These are phyloP conservation scores for Luscinia luscinia DNA, from an alignment of 2,797 vertebrate genomes.

Conservation along the genomic window DNA sequence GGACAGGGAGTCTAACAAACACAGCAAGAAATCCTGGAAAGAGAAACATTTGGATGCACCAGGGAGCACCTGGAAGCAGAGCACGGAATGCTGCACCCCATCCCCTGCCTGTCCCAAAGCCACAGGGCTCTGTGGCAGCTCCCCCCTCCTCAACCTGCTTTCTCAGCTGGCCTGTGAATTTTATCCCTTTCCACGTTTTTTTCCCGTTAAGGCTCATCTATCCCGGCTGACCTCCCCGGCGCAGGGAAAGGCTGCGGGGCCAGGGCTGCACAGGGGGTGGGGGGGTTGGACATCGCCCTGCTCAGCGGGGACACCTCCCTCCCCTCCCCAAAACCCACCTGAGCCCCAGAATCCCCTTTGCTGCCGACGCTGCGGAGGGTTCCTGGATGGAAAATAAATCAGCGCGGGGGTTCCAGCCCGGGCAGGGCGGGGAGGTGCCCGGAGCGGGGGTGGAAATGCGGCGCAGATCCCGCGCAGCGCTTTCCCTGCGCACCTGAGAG, in stretches of 20 bases:
- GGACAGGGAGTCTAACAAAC: accelerated
- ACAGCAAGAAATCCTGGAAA: neutral
- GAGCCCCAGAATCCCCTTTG: neutral
- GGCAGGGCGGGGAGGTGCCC: too few species aligned
- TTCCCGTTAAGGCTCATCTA: neutral
- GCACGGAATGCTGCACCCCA: accelerated
- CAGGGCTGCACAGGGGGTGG: accelerated
- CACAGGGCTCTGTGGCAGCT: accelerated
- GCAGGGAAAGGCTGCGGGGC: neutral
- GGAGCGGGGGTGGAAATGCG: accelerated
- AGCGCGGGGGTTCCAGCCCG: accelerated
- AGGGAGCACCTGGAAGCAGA: neutral
- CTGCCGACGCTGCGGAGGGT: neutral
- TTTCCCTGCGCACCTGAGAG: neutral
- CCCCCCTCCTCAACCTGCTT: neutral
- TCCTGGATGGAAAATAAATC: neutral
- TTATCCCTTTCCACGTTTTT: conserved; percentile 14
- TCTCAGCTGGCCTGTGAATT: conserved; percentile 31
- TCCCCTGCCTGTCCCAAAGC: neutral
- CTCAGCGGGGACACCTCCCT: accelerated
- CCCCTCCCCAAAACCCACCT: neutral
- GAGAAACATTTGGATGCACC: neutral
- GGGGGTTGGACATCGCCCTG: neutral
- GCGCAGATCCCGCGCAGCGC: neutral
- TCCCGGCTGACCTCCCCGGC: neutral